A percentile compares a stretch with the other conserved stretches of the same genome.
phyloP scores from a whole-genome alignment of 2,888 invertebrate species.

The Corbicula japonica region DNA sequence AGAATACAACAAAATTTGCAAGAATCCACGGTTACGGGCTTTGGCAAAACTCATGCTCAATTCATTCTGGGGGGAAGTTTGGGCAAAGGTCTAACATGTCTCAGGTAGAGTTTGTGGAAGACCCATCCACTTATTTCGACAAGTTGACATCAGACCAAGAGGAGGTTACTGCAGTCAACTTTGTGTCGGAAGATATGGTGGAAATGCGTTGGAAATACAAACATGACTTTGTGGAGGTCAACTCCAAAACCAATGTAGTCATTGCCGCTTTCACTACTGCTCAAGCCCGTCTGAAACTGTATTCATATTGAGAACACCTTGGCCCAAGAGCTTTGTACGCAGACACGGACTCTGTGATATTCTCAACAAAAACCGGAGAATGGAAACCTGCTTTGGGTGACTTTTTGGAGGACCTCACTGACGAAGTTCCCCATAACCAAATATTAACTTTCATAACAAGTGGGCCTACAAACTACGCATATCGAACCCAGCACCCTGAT shows the following conservation, averaged over 20 bases:
- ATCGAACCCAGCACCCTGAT: too few relatives aligned
- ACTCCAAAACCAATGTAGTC: slow-evolving; percentile 19
- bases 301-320: slow-evolving; percentile 5
- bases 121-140: slow-evolving; percentile 2
- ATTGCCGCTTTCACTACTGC: slow-evolving; percentile 34
- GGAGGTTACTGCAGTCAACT: slow-evolving; percentile 8
- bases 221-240: slow-evolving; percentile 10
- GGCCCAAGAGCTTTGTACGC: slow-evolving; percentile 16
- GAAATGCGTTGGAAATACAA: slow-evolving; percentile 9
- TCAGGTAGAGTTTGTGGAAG: slow-evolving; percentile 1
- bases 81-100: slow-evolving; percentile 17
- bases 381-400: slow-evolving; percentile 71
- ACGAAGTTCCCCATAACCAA: too few relatives aligned
- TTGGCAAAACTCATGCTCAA: slow-evolving; percentile 43
- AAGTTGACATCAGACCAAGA: not conserved
- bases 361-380: slow-evolving; percentile 1
- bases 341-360: slow-evolving; percentile 33
- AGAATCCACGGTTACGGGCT: slow-evolving; percentile 36
- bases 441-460: too few relatives aligned
- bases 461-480: too few relatives aligned
- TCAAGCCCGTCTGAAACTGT: slow-evolving; percentile 32
- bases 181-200: slow-evolving; percentile 19
- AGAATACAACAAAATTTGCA: slow-evolving; percentile 28
- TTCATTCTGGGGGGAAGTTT: slow-evolving; percentile 26
- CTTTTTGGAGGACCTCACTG: too few relatives aligned